Evolutionary conservation across 2,888 invertebrate species (phyloP).

Genomic region (Eretmocerus hayati): DNA sequence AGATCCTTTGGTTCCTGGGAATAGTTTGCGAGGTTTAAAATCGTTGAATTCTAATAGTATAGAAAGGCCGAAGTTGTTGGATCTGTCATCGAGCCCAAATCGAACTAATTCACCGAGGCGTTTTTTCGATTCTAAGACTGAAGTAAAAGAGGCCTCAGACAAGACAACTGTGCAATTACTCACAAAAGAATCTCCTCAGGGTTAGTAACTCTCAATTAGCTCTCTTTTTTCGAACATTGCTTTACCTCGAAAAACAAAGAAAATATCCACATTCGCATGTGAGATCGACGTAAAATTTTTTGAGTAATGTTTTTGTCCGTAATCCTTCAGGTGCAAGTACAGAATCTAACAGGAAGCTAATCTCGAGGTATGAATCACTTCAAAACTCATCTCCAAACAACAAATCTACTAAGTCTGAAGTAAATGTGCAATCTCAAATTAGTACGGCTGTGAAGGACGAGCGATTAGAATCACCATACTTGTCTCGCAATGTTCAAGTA

Average conservation of each 20-base stretch:
- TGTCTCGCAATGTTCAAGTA: slow-evolving; percentile 27
- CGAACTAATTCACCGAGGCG: slow-evolving; percentile 30
- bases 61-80: slow-evolving; percentile 34
- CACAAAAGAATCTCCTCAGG: background rate
- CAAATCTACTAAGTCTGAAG: no score
- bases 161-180: background rate
- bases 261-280: no score
- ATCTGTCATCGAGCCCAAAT: slow-evolving; percentile 31
- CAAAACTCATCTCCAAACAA: no score
- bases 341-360: no score
- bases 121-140: slow-evolving; percentile 24
- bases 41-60: slow-evolving; percentile 24
- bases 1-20: slow-evolving; percentile 25
- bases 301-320: no score
- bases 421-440: slow-evolving; percentile 6
- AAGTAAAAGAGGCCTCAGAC: background rate
- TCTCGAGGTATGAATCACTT: no score
- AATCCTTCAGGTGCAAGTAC: no score
- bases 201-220: no score
- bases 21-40: slow-evolving; percentile 24
- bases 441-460: slow-evolving; percentile 3
- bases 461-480: slow-evolving; percentile 12
- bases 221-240: no score
- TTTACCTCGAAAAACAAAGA: no score
- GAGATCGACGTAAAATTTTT: no score